Evolutionary conservation across 2,888 invertebrate species (phyloP).

Genomic region (Drosophila kanekoi): DNA sequence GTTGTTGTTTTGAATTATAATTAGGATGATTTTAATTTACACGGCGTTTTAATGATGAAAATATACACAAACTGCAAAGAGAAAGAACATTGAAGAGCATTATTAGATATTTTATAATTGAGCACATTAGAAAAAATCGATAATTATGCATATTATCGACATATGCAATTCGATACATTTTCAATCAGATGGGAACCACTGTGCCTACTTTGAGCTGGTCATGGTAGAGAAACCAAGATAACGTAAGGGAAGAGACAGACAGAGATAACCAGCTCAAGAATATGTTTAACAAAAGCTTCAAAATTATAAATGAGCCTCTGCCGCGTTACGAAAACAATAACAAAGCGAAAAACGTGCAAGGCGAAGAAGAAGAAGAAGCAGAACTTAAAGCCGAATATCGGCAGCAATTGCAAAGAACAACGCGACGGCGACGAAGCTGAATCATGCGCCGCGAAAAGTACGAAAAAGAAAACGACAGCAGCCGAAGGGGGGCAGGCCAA

Average conservation of each 20-base stretch:
- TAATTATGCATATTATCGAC: neutral
- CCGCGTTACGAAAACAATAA: conserved; percentile 61
- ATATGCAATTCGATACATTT: neutral
- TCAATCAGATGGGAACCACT: conserved; percentile 36
- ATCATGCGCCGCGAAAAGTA: conserved; percentile 73
- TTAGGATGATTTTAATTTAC: conserved; percentile 77
- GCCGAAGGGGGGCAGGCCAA: conserved; percentile 24
- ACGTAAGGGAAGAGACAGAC: conserved; percentile 33
- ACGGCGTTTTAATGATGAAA: conserved; percentile 79
- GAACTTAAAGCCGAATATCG: conserved; percentile 17
- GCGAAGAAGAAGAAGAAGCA: conserved; percentile 16
- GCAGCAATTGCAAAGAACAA: conserved; percentile 54
- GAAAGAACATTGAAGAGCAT: conserved; percentile 20
- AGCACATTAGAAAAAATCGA: neutral
- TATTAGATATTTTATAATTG: neutral
- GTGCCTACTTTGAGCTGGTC: conserved; percentile 74
- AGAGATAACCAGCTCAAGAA: conserved; percentile 51
- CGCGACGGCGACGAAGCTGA: conserved; percentile 49
- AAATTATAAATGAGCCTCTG: conserved; percentile 46
- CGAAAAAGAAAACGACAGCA: conserved; percentile 50
- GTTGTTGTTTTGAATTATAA: conserved; percentile 67
- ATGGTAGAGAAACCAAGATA: conserved; percentile 65
- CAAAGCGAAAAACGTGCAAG: conserved; percentile 53
- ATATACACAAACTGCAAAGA: conserved; percentile 78
- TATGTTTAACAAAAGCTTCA: conserved; percentile 46